Evolutionary conservation across 2,888 invertebrate species (phyloP).

Genomic region (Volucella bombylans): DNA sequence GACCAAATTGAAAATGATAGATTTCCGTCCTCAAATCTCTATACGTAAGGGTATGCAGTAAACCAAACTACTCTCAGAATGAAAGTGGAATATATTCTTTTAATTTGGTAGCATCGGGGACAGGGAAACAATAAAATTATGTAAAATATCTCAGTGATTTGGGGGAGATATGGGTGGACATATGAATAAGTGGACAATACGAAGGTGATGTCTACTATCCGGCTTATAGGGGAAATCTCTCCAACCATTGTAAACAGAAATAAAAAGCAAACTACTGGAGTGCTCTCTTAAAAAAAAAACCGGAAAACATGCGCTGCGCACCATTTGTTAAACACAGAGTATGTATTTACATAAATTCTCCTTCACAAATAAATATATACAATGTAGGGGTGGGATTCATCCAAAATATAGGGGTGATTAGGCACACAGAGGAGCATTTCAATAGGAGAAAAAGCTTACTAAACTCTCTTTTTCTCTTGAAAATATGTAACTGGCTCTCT

Average conservation of each 20-base stretch:
- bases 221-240: constrained; percentile 49
- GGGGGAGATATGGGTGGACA: background rate
- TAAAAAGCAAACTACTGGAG: constrained; percentile 18
- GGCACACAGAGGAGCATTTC: constrained; percentile 45
- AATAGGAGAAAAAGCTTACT: constrained; percentile 61
- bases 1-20: constrained; percentile 64
- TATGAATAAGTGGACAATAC: background rate
- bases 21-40: constrained; percentile 48
- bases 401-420: constrained; percentile 59
- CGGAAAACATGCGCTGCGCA: constrained; percentile 55
- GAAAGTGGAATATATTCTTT: constrained; percentile 63
- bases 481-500: background rate
- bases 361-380: constrained; percentile 30
- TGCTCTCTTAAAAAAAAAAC: background rate
- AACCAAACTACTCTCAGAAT: constrained; percentile 39
- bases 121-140: constrained; percentile 58
- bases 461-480: constrained; percentile 31
- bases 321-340: constrained; percentile 25
- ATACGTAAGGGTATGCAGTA: constrained; percentile 6
- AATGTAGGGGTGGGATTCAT: constrained; percentile 52
- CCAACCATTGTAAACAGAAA: constrained; percentile 57
- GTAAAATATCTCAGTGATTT: constrained; percentile 59
- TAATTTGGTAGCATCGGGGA: constrained; percentile 36
- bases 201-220: constrained; percentile 34
- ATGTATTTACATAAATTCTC: constrained; percentile 34